Base-by-base conservation (phyloP, 2,797 vertebrate genomes). In the Hirundo rustica region DNA sequence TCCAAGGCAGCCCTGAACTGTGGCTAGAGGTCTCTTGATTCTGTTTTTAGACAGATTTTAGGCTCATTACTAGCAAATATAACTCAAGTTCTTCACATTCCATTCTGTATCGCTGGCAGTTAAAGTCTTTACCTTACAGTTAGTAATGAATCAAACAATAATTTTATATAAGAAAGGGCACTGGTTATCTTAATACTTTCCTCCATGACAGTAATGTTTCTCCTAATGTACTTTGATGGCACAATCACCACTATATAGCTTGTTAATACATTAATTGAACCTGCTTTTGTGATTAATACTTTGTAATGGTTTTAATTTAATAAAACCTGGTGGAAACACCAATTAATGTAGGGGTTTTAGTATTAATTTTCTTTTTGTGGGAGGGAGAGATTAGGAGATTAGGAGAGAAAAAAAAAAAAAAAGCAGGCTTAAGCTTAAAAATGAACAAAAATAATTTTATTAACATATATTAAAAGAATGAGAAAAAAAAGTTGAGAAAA, bases 131-230 rank as follows among this genome's bases (percentile, higher is more conserved):
- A 58, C 22, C 30, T 95, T 70, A 61, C 13, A 47, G 32, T 91
- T 85, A 77, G 47, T 38, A 47, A 95, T 90, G 76, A 93, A 91
- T 90, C 82, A 87, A 79, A 79, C 14, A 65, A n/a, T 44, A 61
- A 81, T 84, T 93, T 94, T 81, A 90, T 21, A 48, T 21, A 32
- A 23, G 68, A 86, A 88, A 88, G 18, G 34, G 26, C 57, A 51
- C 34, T 72, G 30, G 13, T 88, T 94, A 72, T 92, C 73, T 88
- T 88, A 72, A 83, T 55, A 32, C 26, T 44, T 85, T 29, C 12
- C 83, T 92, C 44, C 18, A 22, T 72, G 50, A 86, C 47, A 90
- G 27, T 78, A 91, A 83, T 66, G n/a, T 42, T 75, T 91, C 73
- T 65, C 34, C 27, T 75, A 89, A 92, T 54, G 61, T 54, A 32